phyloP scores from a whole-genome alignment of 2,797 vertebrate genomes.

The Aldrovandia affinis region DNA sequence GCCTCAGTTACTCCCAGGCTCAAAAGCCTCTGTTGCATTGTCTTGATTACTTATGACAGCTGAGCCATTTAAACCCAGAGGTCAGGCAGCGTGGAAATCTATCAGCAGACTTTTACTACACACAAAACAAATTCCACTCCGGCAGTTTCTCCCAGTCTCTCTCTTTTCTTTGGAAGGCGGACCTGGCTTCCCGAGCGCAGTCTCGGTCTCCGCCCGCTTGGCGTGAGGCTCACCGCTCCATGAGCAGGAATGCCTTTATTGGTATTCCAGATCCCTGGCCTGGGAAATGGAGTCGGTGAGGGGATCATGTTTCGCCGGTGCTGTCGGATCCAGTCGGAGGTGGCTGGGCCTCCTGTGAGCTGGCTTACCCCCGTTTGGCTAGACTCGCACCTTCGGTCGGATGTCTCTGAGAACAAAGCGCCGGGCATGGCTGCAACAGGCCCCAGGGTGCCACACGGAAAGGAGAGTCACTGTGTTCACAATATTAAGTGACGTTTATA shows the following conservation, averaged over 20 bases:
- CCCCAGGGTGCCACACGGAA: neutral
- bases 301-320: neutral
- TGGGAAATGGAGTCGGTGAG: neutral
- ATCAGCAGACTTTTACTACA: slow-evolving; percentile 13
- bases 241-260: slow-evolving; percentile 8
- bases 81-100: neutral
- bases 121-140: slow-evolving; percentile 11
- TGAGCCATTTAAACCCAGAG: slow-evolving; percentile 1
- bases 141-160: neutral
- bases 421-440: neutral
- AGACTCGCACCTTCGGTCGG: neutral
- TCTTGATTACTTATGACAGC: neutral
- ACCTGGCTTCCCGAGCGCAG: neutral
- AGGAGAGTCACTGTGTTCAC: neutral
- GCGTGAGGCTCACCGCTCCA: neutral
- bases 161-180: slow-evolving; percentile 9
- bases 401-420: neutral
- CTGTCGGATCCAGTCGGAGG: neutral
- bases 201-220: neutral
- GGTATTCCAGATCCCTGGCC: slow-evolving; percentile 13
- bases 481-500: neutral
- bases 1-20: neutral
- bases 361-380: neutral
- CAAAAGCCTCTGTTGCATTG: neutral
- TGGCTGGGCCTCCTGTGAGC: neutral